Base-by-base conservation (phyloP, 2,888 invertebrate species). In the Cecidostiba fungosa region DNA sequence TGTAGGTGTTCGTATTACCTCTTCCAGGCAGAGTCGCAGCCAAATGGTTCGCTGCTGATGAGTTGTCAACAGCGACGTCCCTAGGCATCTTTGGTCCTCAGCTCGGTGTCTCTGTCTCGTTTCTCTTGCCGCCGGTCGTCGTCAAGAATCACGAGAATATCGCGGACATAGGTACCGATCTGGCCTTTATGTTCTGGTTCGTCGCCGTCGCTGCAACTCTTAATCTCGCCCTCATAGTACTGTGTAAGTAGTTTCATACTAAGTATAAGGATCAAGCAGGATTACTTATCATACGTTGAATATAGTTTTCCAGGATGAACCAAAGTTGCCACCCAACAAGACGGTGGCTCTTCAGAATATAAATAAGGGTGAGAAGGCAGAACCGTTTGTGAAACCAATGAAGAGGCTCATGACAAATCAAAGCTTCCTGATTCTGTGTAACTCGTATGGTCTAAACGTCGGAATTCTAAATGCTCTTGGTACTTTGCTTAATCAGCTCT, bases 41-140 rank as follows among this genome's bases (percentile, higher is more conserved):
- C 0, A 95, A 95, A 23, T 96, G 96, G 96, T 96, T 96, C 91
- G 95, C 95, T 14, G 94, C 95, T 0, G 93, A 94, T 85, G 94
- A 96, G 92, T 77, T 93, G 5, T 94, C 96, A 4, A 95, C 96
- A 1, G 97, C 97, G 0, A 96, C 96, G 88, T 95, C 96, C 72
- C 93, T 97, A 29, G 96, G 96, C 3, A 95, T 97, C 29, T 96
- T 97, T 90, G 97, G 97, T 6, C 96, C 96, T 89, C 96, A 96
- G 94, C 91, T 97, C n/a, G 95, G 97, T 0, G 94, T 96, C 62
- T 96, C 96, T 0, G 90, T 96, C 0, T 96, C 96, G 76, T 97
- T 97, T 91, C 93, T 97, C 8, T 86, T 96, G 6, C 96, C 96
- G 0, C 96, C 97, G 0, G 92, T 95, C 82, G 87, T 95, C 32